Evolutionary conservation across 2,888 invertebrate genomes (phyloP), one percentile per base, ranked within the genome.

Genomic region (Apeira syringaria): DNA sequence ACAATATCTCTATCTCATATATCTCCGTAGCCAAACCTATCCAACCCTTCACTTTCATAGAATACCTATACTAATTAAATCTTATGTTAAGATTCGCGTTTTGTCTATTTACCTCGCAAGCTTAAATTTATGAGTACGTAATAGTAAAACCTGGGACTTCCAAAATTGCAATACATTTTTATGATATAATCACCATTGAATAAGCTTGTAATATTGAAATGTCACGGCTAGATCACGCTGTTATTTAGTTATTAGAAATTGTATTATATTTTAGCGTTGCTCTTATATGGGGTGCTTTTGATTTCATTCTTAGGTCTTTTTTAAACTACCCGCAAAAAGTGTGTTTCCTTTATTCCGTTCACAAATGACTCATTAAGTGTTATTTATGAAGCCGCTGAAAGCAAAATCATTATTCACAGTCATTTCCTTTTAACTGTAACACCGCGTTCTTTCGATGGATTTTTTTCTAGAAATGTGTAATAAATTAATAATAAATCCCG

Each of bases 101-200:
- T 44, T 56, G 56, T 53, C 56, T 56, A 51, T 56, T 53, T 49
- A 53, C 44, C 51, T 56, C 53, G 42, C 43, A 47, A 48, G 46
- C 30, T 43, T 41, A 53, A 36, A 43, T 45, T 41, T 53, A 46
- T 41, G 43, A 42, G 44, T 51, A 53, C 43, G 47, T 50, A 51
- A 55, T 53, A 53, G 55, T 53, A 59, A 63, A 59, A 74, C 68
- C 64, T 58, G 66, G 59, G 70, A 79, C 80, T 80, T 80, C 78
- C 79, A 78, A 64, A 50, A 51, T 68, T 69, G 68, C 74, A 71
- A 73, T 71, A 70, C 50, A 59, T 66, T 72, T 69, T 66, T 68
- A 66, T 64, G 60, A 61, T 68, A 65, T 20, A 64, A 61, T 68
- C 67, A 67, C 67, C 59, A 47, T 69, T 66, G 61, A 66, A 60